Conservation (phyloP, 2,113 vertebrate species). For the Cynocephalus volans region DNA sequence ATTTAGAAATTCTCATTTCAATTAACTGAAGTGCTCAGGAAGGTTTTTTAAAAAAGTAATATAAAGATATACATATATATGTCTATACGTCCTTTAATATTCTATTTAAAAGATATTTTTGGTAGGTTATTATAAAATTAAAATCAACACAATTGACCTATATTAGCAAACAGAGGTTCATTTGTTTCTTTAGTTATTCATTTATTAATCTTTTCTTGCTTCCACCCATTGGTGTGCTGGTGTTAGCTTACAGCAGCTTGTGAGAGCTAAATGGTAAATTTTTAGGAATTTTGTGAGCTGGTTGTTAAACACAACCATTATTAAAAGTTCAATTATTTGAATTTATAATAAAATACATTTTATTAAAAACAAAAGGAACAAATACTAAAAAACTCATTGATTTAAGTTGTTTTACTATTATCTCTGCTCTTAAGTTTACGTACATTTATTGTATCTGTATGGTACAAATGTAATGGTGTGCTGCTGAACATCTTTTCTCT, state of each 20-base stretch:
- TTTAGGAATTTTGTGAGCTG: conserved; percentile 32
- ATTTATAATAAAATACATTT: conserved; percentile 41
- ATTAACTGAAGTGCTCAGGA: not conserved
- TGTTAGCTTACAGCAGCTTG: not conserved
- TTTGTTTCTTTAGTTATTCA: not conserved
- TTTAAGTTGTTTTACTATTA: conserved; percentile 7
- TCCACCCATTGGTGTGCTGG: not conserved
- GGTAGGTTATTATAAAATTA: conserved; percentile 37
- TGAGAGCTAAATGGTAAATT: not conserved
- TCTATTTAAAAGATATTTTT: conserved; percentile 37
- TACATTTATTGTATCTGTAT: not conserved
- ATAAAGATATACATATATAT: not conserved
- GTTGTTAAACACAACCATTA: not conserved
- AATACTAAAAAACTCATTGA: not conserved
- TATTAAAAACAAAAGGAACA: conserved; percentile 7
- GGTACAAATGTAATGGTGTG: too few relatives aligned
- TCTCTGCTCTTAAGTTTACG: not conserved
- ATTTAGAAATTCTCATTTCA: conserved; percentile 43
- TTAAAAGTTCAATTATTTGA: conserved; percentile 8
- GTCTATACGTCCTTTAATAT: not conserved
- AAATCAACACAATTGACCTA: not conserved
- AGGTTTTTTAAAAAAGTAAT: not conserved
- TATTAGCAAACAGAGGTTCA: not conserved
- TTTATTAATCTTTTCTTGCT: not conserved
- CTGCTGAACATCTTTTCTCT: not conserved